Percentiles rank a stretch among this genome's conserved stretches.
These are phyloP conservation scores for Heliconius congener DNA, from an alignment of 1,140 invertebrate species.

Conservation along the genomic window DNA sequence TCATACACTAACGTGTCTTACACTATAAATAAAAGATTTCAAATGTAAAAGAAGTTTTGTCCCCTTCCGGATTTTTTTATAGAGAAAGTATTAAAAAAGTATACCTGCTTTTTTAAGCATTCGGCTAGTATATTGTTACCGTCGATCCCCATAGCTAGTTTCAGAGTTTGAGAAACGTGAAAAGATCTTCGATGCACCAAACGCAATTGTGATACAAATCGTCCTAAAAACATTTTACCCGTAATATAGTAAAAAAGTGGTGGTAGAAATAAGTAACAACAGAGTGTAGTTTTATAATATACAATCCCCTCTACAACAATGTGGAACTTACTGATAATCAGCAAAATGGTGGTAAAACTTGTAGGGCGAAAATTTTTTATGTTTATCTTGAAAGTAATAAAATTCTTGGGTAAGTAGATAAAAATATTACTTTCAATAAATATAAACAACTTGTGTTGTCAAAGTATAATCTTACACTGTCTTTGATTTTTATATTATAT, in stretches of 20 bases:
- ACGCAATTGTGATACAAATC: conserved; percentile 39
- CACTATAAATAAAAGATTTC: not conserved
- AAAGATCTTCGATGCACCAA: conserved; percentile 48
- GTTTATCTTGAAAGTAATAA: conserved; percentile 34
- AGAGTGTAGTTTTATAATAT: conserved; percentile 4
- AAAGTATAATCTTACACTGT: not conserved
- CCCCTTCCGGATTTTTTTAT: not conserved
- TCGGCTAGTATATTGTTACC: conserved; percentile 89
- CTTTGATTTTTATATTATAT: not conserved
- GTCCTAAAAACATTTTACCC: conserved; percentile 58
- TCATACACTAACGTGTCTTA: not conserved
- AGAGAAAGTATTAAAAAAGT: not conserved
- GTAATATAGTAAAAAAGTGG: conserved; percentile 13
- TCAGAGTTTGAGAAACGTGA: conserved; percentile 62
- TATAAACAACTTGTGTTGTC: conserved; percentile 1
- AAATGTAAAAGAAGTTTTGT: not conserved
- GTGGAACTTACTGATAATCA: conserved; percentile 30
- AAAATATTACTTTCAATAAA: conserved; percentile 1
- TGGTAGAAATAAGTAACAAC: not conserved
- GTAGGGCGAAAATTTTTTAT: conserved; percentile 24
- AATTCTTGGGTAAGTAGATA: conserved; percentile 31
- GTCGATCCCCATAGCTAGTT: conserved; percentile 81
- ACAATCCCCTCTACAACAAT: conserved; percentile 19
- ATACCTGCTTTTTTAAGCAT: conserved; percentile 87
- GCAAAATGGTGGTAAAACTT: conserved; percentile 28